Base-by-base conservation (phyloP, 2,797 vertebrate species). In the Centropyge bicolor region DNA sequence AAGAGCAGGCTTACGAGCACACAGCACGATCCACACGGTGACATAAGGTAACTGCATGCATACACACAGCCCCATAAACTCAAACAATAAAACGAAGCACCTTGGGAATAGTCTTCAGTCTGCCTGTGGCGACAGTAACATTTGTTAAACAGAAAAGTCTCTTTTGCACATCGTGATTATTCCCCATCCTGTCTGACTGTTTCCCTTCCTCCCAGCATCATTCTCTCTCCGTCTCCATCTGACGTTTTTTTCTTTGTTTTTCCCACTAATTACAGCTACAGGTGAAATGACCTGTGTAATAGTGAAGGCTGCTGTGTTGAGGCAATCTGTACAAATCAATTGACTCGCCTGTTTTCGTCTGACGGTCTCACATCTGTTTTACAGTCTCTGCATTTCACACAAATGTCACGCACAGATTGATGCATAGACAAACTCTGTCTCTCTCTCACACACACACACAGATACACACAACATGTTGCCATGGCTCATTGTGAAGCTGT, bases 241-340 rank as follows among this genome's bases (percentile, higher is more conserved):
- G 27, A 31, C 35, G 3, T 41, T 20, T 12, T 35, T 81, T 48
- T 55, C 46, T 61, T 48, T 66, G 14, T 56, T 61, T 64, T 64
- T 6, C n/a, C 36, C 35, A 9, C 61, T 87, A 87, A 89, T 87
- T 78, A 78, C 70, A 76, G 65, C 76, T 70, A 78, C 78, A 78
- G 76, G 78, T 88, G 85, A 79, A 48, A 77, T 49, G n/a, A 74
- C 43, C 49, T 60, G 64, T 82, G 63, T 52, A 76, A 57, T 16
- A 24, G 54, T 17, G 0, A 16, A 38, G 45, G 62, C 74, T 85
- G 57, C 48, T 51, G 67, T 70, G 80, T 76, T 36, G 57, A 78
- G 46, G 49, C 24, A 71, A 76, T 82, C 61, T 73, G 70, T 61
- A 55, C 70, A 71, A 79, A 88, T 84, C 74, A 76, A 70, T 27